Evolutionary conservation across 2,888 invertebrate species (phyloP).

Genomic region (Troides helena): DNA sequence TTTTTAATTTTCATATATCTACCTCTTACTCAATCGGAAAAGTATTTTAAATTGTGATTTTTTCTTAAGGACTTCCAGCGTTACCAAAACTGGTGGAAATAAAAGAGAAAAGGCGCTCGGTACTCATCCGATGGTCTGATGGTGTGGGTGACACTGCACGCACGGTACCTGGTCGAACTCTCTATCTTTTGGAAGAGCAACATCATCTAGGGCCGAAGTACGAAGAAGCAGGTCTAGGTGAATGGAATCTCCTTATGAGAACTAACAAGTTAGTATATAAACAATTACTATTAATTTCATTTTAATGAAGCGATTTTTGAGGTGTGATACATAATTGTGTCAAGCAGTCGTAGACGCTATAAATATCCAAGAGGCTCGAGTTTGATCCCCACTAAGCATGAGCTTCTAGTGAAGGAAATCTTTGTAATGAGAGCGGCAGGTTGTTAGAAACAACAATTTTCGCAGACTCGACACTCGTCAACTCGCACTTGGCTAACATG

Average conservation of each 20-base stretch:
- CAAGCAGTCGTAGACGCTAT: too few relatives aligned
- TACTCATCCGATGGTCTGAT: conserved; percentile 69
- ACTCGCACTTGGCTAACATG: too few relatives aligned
- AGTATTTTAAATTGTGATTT: not conserved
- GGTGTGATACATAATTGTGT: not conserved
- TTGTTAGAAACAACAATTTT: too few relatives aligned
- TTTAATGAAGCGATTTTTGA: too few relatives aligned
- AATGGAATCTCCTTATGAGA: conserved; percentile 81
- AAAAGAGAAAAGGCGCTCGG: conserved; percentile 76
- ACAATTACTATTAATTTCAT: conserved; percentile 1
- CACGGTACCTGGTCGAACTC: conserved; percentile 64
- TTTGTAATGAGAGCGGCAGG: too few relatives aligned
- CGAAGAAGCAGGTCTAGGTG: conserved; percentile 81
- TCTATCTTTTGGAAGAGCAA: conserved; percentile 85
- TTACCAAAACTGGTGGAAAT: conserved; percentile 81
- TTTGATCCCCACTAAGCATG: too few relatives aligned
- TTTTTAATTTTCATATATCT: not conserved
- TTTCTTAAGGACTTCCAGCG: conserved; percentile 77
- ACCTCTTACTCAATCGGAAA: not conserved
- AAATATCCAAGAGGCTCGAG: too few relatives aligned
- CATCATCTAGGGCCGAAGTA: conserved; percentile 85
- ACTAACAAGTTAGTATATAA: conserved; percentile 66
- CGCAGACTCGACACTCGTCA: too few relatives aligned
- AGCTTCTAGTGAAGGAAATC: too few relatives aligned
- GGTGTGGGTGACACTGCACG: conserved; percentile 70